Percentiles rank a stretch among this genome's conserved stretches.
These are phyloP conservation scores for Tachina fera DNA, from an alignment of 2,888 invertebrate species.

Conservation along the genomic window DNA sequence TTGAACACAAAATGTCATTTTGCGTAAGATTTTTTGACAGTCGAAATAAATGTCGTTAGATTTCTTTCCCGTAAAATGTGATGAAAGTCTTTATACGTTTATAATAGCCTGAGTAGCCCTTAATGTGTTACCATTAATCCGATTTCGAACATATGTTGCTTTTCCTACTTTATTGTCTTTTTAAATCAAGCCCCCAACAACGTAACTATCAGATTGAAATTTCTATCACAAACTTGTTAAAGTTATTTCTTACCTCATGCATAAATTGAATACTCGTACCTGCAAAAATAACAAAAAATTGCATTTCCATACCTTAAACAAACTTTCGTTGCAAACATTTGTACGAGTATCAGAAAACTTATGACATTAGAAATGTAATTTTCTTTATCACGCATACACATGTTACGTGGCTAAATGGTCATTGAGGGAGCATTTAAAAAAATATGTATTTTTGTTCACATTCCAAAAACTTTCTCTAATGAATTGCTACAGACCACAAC, in stretches of 20 bases:
- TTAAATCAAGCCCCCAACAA: background rate
- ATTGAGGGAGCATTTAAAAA: constrained; percentile 47
- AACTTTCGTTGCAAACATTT: constrained; percentile 23
- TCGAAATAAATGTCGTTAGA: no score
- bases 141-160: background rate
- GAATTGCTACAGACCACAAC: constrained; percentile 10
- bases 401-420: constrained; percentile 43
- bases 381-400: constrained; percentile 28
- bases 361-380: constrained; percentile 52
- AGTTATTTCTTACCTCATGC: background rate
- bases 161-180: background rate
- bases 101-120: no score
- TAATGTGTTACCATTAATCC: background rate
- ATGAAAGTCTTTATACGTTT: no score
- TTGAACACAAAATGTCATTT: no score
- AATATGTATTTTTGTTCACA: background rate
- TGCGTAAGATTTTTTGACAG: no score
- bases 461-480: constrained; percentile 32
- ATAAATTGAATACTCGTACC: constrained; percentile 11
- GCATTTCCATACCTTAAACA: constrained; percentile 11
- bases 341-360: constrained; percentile 36
- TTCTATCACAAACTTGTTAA: background rate
- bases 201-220: background rate
- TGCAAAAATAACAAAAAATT: constrained; percentile 1
- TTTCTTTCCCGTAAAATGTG: no score